Conservation (phyloP, 1,140 invertebrate species). For the Uloborus diversus region DNA sequence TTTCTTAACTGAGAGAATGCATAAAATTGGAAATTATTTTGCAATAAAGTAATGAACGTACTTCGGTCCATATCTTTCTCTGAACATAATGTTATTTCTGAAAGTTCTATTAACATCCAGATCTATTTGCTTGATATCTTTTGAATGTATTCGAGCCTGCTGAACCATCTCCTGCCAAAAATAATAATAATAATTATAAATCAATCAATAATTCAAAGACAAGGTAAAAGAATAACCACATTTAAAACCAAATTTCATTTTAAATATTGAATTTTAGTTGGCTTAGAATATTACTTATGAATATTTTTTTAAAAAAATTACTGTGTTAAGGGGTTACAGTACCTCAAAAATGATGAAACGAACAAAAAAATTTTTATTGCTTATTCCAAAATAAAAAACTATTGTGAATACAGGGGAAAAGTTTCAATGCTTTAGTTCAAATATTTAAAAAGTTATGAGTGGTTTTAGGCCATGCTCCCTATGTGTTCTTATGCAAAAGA, state of each 20-base stretch:
- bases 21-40: neutral
- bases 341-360: too few relatives aligned
- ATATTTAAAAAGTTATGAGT: too few relatives aligned
- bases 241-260: neutral
- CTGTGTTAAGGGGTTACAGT: too few relatives aligned
- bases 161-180: conserved; percentile 79
- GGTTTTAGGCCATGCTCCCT: too few relatives aligned
- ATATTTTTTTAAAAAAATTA: neutral
- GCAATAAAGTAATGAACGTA: conserved; percentile 60
- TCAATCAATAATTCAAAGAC: neutral
- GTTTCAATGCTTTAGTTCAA: too few relatives aligned
- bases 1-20: too few relatives aligned
- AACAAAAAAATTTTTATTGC: too few relatives aligned
- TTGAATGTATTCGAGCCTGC: conserved; percentile 87
- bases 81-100: conserved; percentile 94
- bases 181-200: neutral
- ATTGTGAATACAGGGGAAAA: too few relatives aligned
- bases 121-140: conserved; percentile 98
- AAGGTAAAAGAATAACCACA: neutral
- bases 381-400: too few relatives aligned
- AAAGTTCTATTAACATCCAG: conserved; percentile 99
- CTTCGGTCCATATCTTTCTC: conserved; percentile 93
- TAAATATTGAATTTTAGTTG: neutral
- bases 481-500: too few relatives aligned
- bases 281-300: neutral